A percentile compares a stretch with the other conserved stretches of the same genome.
These are phyloP conservation scores for Eurois occulta DNA, from an alignment of 2,888 invertebrate species.

Conservation along the genomic window DNA sequence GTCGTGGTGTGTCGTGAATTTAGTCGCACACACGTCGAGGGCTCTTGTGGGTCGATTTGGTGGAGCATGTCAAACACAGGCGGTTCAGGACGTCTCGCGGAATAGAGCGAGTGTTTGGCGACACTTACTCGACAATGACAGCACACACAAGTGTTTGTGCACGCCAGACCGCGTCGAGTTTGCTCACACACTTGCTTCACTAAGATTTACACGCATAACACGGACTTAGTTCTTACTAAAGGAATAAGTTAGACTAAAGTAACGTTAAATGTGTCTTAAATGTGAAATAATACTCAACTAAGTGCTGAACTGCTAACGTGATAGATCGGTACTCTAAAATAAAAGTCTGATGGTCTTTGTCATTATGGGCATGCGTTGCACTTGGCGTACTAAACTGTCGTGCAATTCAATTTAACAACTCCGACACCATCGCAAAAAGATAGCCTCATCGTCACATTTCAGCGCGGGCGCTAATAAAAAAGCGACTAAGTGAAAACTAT, in stretches of 20 bases:
- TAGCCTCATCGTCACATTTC: constrained; percentile 65
- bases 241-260: constrained; percentile 21
- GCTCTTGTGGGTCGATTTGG: constrained; percentile 80
- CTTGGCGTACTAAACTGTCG: constrained; percentile 47
- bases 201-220: constrained; percentile 75
- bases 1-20: constrained; percentile 61
- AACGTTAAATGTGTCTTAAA: constrained; percentile 29
- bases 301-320: not conserved
- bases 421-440: constrained; percentile 63
- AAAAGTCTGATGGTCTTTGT: constrained; percentile 36
- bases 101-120: constrained; percentile 78
- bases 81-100: constrained; percentile 75
- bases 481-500: constrained; percentile 73
- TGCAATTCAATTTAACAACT: constrained; percentile 59
- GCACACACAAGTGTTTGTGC: constrained; percentile 76
- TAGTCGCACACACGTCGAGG: constrained; percentile 68
- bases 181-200: constrained; percentile 74
- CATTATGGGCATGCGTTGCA: constrained; percentile 34
- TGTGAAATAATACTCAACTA: constrained; percentile 9
- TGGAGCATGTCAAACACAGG: constrained; percentile 80
- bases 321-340: constrained; percentile 9
- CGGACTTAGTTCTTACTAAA: constrained; percentile 65
- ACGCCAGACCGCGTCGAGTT: constrained; percentile 71
- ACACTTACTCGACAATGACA: constrained; percentile 80
- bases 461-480: constrained; percentile 70